Base-by-base conservation (phyloP, 1,140 invertebrate genomes). In the Drosophila sturtevanti region DNA sequence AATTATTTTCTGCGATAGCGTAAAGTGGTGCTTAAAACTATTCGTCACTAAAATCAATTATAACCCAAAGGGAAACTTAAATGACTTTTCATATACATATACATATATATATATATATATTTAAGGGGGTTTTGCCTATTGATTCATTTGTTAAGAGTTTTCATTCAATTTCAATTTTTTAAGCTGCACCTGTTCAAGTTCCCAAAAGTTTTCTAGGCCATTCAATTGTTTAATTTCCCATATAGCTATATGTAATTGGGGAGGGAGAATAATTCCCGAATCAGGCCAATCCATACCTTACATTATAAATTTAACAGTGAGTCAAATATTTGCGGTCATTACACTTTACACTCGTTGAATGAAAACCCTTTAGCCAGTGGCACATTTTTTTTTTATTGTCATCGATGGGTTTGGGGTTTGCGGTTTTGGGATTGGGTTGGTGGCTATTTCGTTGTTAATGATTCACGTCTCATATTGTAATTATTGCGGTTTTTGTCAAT, bases 1-100 rank as follows among this genome's bases (percentile, higher is more conserved):
- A 77, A 77, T 77, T 77, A 73, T 61, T 48, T 54, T 52, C 38
- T 59, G 73, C 72, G 59, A 69, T 69, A 64, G 54, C 54, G 54
- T 56, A 56, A 56, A 56, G 54, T 56, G 54, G 54, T 56, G 54
- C 54, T 56, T 35, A 56, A 56, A 56, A 16, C 27, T 58, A 76
- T 48, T 63, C 35, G 54, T 58, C 59, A 69, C 52, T 55, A 38
- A 69, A 63, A 55, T 34, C n/a, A 18, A n/a, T 35, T 24, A 9
- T 34, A 41, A 65, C 1, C n/a, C 18, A 2, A 34, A 2, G 9
- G 21, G 38, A 62, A 52, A 48, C 18, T 56, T 56, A 4, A 55
- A 55, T 56, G 22, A n/a, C 0, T 4, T 48, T 48, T 21, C 16
- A 4, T 48, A 21, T 48, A 21, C 41, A 6, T 21, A 11, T 14